Percentiles rank a stretch among this genome's conserved stretches.
These are phyloP conservation scores for Propithecus perrieri DNA, from an alignment of 2,797 vertebrate species.

Conservation along the genomic window DNA sequence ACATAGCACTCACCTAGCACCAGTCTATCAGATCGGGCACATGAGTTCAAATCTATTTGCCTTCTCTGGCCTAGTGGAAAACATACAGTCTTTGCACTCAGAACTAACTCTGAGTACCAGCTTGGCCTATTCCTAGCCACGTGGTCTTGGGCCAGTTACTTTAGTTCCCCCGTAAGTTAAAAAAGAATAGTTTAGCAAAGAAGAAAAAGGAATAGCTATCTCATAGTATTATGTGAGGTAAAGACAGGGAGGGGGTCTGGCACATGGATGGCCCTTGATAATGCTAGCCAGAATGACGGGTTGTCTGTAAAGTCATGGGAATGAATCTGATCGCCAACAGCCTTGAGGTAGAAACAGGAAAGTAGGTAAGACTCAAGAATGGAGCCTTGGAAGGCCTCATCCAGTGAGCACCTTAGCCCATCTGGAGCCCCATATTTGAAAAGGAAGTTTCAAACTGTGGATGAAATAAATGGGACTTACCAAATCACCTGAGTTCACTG, in stretches of 20 bases:
- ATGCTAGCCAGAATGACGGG: background rate
- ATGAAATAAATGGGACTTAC: background rate
- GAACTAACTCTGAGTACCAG: background rate
- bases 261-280: background rate
- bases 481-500: background rate
- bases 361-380: background rate
- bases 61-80: background rate
- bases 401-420: background rate
- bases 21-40: rapidly evolving
- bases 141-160: background rate
- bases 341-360: background rate
- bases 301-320: background rate
- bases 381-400: background rate
- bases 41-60: background rate
- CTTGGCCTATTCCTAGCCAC: background rate
- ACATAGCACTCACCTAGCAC: background rate
- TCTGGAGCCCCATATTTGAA: constrained; percentile 3
- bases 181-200: background rate
- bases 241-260: background rate
- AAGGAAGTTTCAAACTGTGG: constrained; percentile 13
- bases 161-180: background rate
- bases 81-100: background rate
- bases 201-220: background rate
- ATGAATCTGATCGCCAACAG: background rate
- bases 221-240: background rate